Conservation (phyloP, 2,113 vertebrate genomes). For the Pristiophorus japonicus region DNA sequence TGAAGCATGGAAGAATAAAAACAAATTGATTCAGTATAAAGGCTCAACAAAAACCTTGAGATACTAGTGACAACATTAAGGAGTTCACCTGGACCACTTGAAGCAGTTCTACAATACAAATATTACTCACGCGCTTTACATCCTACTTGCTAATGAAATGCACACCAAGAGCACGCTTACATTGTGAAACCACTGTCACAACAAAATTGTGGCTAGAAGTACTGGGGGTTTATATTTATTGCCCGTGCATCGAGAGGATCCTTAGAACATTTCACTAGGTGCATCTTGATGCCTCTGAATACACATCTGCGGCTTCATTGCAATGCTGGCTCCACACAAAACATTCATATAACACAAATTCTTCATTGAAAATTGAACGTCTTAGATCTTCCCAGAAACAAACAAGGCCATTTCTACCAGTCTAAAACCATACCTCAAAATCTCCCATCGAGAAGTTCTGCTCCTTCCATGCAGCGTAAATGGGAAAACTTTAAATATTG, state of each 20-base stretch:
- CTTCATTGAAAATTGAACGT: background rate
- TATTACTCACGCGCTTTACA: background rate
- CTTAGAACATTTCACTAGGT: background rate
- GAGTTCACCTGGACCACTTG: background rate
- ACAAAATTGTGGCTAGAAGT: background rate
- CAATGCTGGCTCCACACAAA: background rate
- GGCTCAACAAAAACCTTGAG: background rate
- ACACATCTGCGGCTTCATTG: too few relatives aligned
- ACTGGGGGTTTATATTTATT: background rate
- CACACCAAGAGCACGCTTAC: background rate
- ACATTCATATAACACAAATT: background rate
- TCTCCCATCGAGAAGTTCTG: background rate
- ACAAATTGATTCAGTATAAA: background rate
- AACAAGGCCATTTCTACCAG: background rate
- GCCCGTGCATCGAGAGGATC: background rate
- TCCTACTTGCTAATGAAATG: background rate
- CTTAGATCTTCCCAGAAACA: background rate
- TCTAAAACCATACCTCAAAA: background rate
- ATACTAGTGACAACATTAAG: background rate
- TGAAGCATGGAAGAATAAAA: background rate
- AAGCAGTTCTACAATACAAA: background rate
- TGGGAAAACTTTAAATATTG: slow-evolving; percentile 4
- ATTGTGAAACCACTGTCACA: background rate
- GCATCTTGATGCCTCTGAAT: background rate
- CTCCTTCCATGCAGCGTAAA: background rate